Evolutionary conservation across 2,888 invertebrate genomes (phyloP).

Genomic region (Cephonodes hylas): DNA sequence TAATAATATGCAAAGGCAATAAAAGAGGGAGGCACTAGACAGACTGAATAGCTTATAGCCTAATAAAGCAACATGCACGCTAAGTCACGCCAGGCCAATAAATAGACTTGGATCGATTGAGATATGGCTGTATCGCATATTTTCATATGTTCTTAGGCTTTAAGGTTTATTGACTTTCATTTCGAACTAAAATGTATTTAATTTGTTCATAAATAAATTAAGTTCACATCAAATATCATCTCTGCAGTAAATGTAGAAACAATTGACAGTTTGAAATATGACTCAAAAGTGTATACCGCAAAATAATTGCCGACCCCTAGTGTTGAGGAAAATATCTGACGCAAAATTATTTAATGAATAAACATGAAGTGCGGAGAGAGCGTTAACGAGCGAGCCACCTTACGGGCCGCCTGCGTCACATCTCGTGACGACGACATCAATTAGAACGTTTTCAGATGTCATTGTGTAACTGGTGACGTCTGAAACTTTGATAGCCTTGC

Average conservation of each 20-base stretch:
- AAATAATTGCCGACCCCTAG: not conserved
- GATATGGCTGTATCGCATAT: not conserved
- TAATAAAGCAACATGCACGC: slow-evolving; percentile 17
- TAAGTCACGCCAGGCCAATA: slow-evolving; percentile 25
- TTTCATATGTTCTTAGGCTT: not conserved
- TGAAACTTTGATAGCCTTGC: slow-evolving; percentile 28
- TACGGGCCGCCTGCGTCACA: slow-evolving; percentile 29
- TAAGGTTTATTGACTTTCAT: not conserved
- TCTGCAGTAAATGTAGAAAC: not conserved
- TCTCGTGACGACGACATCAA: slow-evolving; percentile 36
- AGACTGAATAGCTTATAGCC: slow-evolving; percentile 15
- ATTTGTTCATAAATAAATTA: not conserved
- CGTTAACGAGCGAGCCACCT: slow-evolving; percentile 23
- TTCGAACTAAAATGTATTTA: not conserved
- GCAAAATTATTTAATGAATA: slow-evolving; percentile 12
- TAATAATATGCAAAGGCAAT: slow-evolving; percentile 29
- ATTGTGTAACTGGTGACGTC: slow-evolving; percentile 41
- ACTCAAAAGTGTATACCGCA: not conserved
- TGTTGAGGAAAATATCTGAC: slow-evolving; percentile 12
- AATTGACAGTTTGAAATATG: not conserved
- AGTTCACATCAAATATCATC: not conserved
- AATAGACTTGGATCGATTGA: slow-evolving; percentile 29
- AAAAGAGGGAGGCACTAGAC: slow-evolving; percentile 17
- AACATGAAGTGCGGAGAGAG: slow-evolving; percentile 18
- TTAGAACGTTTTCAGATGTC: slow-evolving; percentile 34